These are phyloP conservation scores for Clamator glandarius DNA, from an alignment of 2,797 vertebrate species.

Conservation along the genomic window DNA sequence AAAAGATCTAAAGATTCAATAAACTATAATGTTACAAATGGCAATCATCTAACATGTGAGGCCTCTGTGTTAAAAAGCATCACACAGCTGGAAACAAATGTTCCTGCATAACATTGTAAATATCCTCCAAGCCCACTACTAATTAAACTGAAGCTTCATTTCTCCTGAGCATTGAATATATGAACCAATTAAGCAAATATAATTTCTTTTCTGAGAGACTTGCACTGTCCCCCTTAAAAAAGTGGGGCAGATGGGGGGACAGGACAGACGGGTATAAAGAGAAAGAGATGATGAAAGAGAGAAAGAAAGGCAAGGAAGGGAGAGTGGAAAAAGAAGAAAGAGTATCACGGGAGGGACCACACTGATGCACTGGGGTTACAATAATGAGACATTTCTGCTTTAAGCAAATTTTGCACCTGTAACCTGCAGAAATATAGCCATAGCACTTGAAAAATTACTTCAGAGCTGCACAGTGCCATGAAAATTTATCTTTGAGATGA, in stretches of 20 bases:
- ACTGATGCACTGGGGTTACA: slow-evolving; percentile 49
- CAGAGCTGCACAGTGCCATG: slow-evolving; percentile 81
- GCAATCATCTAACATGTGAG: slow-evolving; percentile 71
- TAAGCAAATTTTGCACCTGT: slow-evolving; percentile 89
- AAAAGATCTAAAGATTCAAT: slow-evolving; percentile 81
- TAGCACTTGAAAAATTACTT: slow-evolving; percentile 89
- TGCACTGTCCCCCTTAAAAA: background rate
- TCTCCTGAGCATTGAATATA: slow-evolving; percentile 78
- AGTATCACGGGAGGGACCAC: slow-evolving; percentile 57
- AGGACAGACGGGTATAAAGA: too few relatives aligned
- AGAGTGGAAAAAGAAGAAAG: background rate
- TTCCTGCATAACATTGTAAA: slow-evolving; percentile 77
- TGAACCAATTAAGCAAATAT: slow-evolving; percentile 80
- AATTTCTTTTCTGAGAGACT: slow-evolving; percentile 67
- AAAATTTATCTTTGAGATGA: slow-evolving; percentile 92
- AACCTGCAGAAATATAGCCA: slow-evolving; percentile 86
- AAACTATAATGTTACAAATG: slow-evolving; percentile 73
- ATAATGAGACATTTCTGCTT: slow-evolving; percentile 85
- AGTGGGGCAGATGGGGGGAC: background rate
- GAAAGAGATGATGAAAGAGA: background rate
- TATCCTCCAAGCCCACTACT: slow-evolving; percentile 79
- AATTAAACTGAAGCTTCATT: slow-evolving; percentile 76
- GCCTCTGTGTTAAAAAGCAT: slow-evolving; percentile 58
- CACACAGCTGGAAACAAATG: slow-evolving; percentile 79
- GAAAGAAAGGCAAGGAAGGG: background rate